A percentile compares a stretch with the other conserved stretches of the same genome.
Evolutionary conservation across 2,888 invertebrate genomes (phyloP).

Genomic region (Epiblema foenella): DNA sequence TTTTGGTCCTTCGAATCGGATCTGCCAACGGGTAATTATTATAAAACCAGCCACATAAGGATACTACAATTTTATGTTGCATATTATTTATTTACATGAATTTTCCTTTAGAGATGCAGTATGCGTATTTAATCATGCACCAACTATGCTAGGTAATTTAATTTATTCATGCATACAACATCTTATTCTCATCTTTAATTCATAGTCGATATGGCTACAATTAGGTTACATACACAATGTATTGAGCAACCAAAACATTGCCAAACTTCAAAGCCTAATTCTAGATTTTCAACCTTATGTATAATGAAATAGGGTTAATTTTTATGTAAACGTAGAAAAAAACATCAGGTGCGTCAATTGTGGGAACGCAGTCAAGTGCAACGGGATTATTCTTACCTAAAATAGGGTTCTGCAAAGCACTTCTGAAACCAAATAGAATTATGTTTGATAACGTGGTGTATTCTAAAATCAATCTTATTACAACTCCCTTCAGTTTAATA

Average conservation of each 20-base stretch:
- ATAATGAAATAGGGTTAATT: not conserved
- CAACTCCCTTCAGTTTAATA: not conserved
- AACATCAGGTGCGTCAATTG: slow-evolving; percentile 53
- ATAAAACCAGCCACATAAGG: not conserved
- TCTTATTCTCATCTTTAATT: slow-evolving; percentile 18
- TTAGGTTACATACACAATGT: slow-evolving; percentile 10
- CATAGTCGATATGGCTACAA: slow-evolving; percentile 9
- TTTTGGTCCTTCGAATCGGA: slow-evolving; percentile 46
- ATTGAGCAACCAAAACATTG: slow-evolving; percentile 29
- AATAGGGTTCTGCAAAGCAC: slow-evolving; percentile 50
- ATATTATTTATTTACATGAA: not conserved
- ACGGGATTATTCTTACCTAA: slow-evolving; percentile 48
- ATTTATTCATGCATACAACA: slow-evolving; percentile 10
- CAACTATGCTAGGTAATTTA: slow-evolving; percentile 3
- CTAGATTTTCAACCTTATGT: not conserved
- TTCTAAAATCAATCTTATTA: slow-evolving; percentile 10
- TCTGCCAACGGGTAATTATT: not conserved
- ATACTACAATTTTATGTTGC: not conserved
- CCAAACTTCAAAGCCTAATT: not conserved
- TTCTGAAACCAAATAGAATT: slow-evolving; percentile 44
- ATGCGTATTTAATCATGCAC: slow-evolving; percentile 45
- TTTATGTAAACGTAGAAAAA: slow-evolving; percentile 9
- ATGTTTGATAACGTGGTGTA: not conserved
- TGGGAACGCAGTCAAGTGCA: slow-evolving; percentile 56
- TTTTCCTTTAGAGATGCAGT: slow-evolving; percentile 7